Evolutionary conservation across 2,888 invertebrate genomes (phyloP), one percentile per base, ranked within the genome.

Genomic region (Scotopteryx bipunctaria): DNA sequence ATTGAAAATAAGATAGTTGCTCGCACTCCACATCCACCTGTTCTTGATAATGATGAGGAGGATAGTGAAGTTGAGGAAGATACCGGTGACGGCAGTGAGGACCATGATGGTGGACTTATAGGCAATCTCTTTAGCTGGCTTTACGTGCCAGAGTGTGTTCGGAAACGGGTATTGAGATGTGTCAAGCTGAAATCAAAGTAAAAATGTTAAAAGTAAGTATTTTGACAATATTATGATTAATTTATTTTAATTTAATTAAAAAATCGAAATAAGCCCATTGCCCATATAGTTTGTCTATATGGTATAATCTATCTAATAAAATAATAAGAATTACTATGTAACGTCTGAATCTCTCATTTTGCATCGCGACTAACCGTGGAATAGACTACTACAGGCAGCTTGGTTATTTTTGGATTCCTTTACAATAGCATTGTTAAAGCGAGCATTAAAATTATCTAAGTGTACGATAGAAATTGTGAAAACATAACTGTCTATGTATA

Each of bases 1-100:
- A 66, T 95, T 96, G 29, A 93, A 93, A 16, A 96, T 92, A 38
- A 96, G 85, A 23, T 93, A 86, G 78, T 96, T 95, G 8, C 94
- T 94, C 0, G 94, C 92, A 0, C 93, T 93, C 72, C 93, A 92
- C 5, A 96, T 78, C 69, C 93, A 91, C 31, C 91, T 91, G 73
- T 94, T 93, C 55, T 87, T 91, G 2, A 91, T 61, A 13, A 96
- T 91, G 5, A 95, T 91, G 57, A 92, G 85, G 6, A 96, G 81
- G 15, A 96, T 91, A 1, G 93, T 78, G 2, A 91, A 80, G 75
- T 96, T 96, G 2, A 94, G 93, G 55, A 93, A 85, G 19, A 95
- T 85, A 1, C 95, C 96, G 41, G 92, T 78, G 2, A 93, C 47
- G 2, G 94, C 92, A 0, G 95, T 78, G 0, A 93, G 87, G 0